Percentiles rank a stretch among this genome's conserved stretches.
These are phyloP conservation scores for Lasioglossum zephyrum DNA, from an alignment of 2,888 invertebrate species.

Conservation along the genomic window DNA sequence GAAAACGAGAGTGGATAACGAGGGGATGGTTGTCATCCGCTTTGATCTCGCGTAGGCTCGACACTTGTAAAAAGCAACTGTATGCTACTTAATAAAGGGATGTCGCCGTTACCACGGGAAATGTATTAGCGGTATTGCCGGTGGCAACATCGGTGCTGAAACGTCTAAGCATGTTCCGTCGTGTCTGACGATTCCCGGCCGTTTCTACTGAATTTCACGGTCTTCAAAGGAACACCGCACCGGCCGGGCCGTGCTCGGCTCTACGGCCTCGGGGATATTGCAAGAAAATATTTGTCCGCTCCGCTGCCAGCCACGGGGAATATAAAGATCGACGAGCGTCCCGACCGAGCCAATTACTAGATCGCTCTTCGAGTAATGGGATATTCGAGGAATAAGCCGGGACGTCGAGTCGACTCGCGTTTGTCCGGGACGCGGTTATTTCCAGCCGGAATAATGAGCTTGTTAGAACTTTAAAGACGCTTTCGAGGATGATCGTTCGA, in stretches of 20 bases:
- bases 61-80: slow-evolving; percentile 56
- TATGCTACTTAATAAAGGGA: slow-evolving; percentile 61
- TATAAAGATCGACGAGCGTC: not conserved
- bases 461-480: slow-evolving; percentile 4
- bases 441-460: slow-evolving; percentile 3
- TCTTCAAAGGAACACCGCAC: slow-evolving; percentile 49
- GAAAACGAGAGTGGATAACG: slow-evolving; percentile 14
- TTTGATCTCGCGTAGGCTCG: slow-evolving; percentile 68
- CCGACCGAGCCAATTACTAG: slow-evolving; percentile 34
- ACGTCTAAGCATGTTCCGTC: slow-evolving; percentile 23
- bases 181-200: slow-evolving; percentile 25
- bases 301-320: not conserved
- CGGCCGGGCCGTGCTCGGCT: not conserved
- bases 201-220: slow-evolving; percentile 54
- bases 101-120: slow-evolving; percentile 43
- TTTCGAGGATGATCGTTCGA: slow-evolving; percentile 18
- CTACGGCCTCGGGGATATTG: slow-evolving; percentile 28
- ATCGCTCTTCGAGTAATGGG: slow-evolving; percentile 20
- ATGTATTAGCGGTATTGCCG: slow-evolving; percentile 62
- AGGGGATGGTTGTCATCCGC: slow-evolving; percentile 8
- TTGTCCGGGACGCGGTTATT: not conserved
- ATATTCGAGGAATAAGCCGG: slow-evolving; percentile 10
- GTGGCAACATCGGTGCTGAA: slow-evolving; percentile 18
- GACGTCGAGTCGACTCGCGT: slow-evolving; percentile 8
- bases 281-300: slow-evolving; percentile 57